Evolutionary conservation across 2,113 vertebrate species (phyloP).

Genomic region (Regulus satrapa): DNA sequence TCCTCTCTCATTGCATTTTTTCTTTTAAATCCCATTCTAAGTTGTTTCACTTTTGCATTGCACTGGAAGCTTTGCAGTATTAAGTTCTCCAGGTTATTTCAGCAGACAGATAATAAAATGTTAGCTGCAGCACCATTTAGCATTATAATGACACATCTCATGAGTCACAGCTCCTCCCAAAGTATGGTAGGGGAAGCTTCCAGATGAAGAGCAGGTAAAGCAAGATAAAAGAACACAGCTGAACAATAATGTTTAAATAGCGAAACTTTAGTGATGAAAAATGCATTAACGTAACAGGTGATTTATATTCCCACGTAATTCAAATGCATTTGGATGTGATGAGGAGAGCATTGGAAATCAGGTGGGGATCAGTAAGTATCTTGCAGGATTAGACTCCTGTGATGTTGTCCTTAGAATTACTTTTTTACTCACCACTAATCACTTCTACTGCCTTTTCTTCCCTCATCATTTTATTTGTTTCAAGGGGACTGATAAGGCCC

Average conservation of each 20-base stretch:
- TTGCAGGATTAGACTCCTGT: neutral
- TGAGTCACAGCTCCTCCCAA: neutral
- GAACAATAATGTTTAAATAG: neutral
- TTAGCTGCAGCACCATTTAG: neutral
- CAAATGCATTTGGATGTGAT: neutral
- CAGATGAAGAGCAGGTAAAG: neutral
- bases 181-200: neutral
- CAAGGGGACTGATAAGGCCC: neutral
- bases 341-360: neutral
- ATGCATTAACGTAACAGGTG: neutral
- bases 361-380: neutral
- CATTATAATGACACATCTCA: neutral
- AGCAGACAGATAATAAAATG: neutral
- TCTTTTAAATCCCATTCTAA: neutral
- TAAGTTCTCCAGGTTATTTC: neutral
- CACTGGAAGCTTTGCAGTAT: neutral
- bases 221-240: neutral
- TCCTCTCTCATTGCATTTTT: neutral
- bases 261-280: neutral
- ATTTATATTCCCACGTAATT: neutral
- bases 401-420: neutral
- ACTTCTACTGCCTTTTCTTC: neutral
- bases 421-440: neutral
- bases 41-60: neutral
- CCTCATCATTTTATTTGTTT: constrained; percentile 15